These are phyloP conservation scores for Myiothlypis coronata DNA, from an alignment of 2,797 vertebrate species.

Conservation along the genomic window DNA sequence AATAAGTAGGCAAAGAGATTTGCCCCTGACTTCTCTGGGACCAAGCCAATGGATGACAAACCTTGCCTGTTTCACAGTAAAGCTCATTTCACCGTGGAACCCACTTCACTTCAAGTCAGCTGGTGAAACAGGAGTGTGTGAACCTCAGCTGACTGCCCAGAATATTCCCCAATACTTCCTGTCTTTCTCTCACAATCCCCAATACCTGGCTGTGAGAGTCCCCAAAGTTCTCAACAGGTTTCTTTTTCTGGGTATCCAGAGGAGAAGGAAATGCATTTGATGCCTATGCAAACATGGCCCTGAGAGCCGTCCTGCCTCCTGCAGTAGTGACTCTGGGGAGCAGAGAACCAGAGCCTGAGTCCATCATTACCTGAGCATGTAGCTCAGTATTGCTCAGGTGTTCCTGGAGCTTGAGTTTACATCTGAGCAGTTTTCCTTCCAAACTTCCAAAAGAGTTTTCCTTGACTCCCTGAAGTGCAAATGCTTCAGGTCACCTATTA, in stretches of 20 bases:
- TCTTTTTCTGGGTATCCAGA: not conserved
- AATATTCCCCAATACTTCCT: not conserved
- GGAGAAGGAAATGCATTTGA: not conserved
- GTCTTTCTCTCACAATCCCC: fast-evolving
- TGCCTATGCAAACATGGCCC: not conserved
- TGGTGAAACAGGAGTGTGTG: not conserved
- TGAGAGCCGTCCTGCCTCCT: not conserved
- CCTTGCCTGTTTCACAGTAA: not conserved
- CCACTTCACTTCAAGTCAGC: not conserved
- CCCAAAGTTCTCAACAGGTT: not conserved
- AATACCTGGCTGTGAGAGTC: not conserved
- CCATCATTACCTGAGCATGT: not conserved
- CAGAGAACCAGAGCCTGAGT: not conserved
- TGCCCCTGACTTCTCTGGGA: not conserved
- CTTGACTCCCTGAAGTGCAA: not conserved
- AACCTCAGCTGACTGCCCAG: not conserved
- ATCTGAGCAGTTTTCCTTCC: not conserved
- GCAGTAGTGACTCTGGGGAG: not conserved
- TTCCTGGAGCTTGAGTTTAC: not conserved
- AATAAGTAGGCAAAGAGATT: not conserved
- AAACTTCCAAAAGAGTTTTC: not conserved
- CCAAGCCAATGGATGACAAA: not conserved
- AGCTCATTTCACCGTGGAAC: not conserved
- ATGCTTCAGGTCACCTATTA: not conserved
- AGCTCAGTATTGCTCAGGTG: not conserved